Evolutionary conservation across 2,113 vertebrate species (phyloP).

Genomic region (Ranitomeya variabilis): DNA sequence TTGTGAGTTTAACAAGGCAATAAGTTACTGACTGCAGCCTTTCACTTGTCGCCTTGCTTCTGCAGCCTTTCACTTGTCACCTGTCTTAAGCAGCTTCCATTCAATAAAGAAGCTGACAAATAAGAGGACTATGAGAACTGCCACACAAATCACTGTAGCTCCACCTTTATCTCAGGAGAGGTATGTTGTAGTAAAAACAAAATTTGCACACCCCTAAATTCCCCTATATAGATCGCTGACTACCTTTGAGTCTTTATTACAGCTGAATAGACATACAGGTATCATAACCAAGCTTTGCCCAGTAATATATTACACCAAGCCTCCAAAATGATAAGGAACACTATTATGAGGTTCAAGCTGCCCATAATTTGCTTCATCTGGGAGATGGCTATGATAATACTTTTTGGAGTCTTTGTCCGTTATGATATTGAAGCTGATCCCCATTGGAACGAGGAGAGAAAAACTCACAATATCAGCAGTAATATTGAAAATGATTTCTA

Average conservation of each 20-base stretch:
- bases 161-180: not conserved
- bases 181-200: constrained; percentile 1
- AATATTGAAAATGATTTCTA: constrained; percentile 94
- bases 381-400: constrained; percentile 84
- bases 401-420: constrained; percentile 90
- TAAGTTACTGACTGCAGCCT: not conserved
- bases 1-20: not conserved
- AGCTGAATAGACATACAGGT: not conserved
- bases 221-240: constrained; percentile 24
- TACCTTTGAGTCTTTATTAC: not conserved
- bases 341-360: constrained; percentile 81
- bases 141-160: not conserved
- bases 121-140: not conserved
- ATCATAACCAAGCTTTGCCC: not conserved
- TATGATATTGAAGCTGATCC: constrained; percentile 77
- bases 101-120: not conserved
- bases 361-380: constrained; percentile 83
- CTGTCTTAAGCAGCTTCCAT: not conserved
- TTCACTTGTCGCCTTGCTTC: not conserved
- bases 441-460: constrained; percentile 72
- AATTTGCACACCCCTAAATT: constrained; percentile 24
- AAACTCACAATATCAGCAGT: constrained; percentile 72
- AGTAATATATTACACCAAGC: not conserved
- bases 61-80: not conserved
- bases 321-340: constrained; percentile 76